Evolutionary conservation across 2,113 vertebrate genomes (phyloP).

Genomic region (Emydocephalus ijimae): DNA sequence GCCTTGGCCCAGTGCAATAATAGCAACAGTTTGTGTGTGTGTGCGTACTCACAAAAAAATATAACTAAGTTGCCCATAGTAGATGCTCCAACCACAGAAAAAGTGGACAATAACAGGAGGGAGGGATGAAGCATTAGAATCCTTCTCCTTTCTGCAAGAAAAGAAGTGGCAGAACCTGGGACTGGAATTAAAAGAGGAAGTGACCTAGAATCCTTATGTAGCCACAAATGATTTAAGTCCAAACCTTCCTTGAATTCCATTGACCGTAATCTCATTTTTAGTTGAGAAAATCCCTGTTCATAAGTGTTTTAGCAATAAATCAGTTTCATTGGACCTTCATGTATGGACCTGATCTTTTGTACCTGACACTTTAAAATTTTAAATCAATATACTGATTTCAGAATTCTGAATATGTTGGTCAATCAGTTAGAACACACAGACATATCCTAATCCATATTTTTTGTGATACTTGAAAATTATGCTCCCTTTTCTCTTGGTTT

Average conservation of each 20-base stretch:
- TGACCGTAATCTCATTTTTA: not conserved
- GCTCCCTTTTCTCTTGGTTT: not conserved
- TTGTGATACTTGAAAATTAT: not conserved
- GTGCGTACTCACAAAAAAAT: not conserved
- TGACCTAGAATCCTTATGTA: not conserved
- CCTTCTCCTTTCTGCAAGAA: not conserved
- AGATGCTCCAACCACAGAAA: not conserved
- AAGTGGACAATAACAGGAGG: not conserved
- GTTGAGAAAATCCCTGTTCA: not conserved
- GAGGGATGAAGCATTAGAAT: not conserved
- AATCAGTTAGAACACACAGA: not conserved
- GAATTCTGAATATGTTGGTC: not conserved
- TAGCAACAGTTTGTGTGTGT: not conserved
- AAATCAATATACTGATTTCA: not conserved
- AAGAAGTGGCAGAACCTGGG: not conserved
- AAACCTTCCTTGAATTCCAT: not conserved
- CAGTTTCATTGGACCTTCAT: not conserved
- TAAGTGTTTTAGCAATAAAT: not conserved
- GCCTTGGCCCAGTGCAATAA: not conserved
- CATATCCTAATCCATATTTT: not conserved
- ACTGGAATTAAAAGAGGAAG: not conserved
- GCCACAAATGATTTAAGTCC: not conserved
- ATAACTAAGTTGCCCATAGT: not conserved
- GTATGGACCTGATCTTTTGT: not conserved
- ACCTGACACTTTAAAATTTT: not conserved